phyloP scores from a whole-genome alignment of 2,113 vertebrate genomes.

The Plestiodon gilberti region DNA sequence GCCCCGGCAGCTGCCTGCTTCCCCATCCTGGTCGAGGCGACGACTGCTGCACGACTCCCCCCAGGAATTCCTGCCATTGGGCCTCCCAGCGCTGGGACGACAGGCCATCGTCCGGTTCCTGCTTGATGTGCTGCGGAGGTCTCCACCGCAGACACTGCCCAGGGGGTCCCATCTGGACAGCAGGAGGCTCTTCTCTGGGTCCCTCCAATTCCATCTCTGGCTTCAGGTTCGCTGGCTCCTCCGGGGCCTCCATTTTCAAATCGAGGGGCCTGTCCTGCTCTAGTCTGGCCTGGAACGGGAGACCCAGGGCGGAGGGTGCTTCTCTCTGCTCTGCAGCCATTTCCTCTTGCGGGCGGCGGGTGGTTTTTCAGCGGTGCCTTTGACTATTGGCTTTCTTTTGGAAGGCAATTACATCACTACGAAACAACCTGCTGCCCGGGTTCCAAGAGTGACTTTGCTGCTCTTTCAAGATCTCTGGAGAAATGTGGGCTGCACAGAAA shows the following conservation, averaged over 20 bases:
- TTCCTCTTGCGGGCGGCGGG: neutral
- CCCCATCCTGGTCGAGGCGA: neutral
- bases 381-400: neutral
- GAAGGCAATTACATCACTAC: neutral
- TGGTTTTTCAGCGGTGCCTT: neutral
- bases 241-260: constrained; percentile 1
- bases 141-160: neutral
- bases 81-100: constrained; percentile 5
- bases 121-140: neutral
- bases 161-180: neutral
- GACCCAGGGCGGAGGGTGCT: neutral
- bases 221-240: neutral
- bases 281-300: neutral
- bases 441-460: neutral
- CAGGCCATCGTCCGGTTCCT: neutral
- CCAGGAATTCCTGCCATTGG: constrained; percentile 33
- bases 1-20: neutral
- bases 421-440: neutral
- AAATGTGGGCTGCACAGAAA: neutral
- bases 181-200: neutral
- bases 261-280: neutral
- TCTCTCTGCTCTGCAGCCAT: neutral
- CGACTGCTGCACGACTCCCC: neutral
- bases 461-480: neutral
- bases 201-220: neutral